Conservation (phyloP, 2,888 invertebrate species). For the Platycheirus albimanus region DNA sequence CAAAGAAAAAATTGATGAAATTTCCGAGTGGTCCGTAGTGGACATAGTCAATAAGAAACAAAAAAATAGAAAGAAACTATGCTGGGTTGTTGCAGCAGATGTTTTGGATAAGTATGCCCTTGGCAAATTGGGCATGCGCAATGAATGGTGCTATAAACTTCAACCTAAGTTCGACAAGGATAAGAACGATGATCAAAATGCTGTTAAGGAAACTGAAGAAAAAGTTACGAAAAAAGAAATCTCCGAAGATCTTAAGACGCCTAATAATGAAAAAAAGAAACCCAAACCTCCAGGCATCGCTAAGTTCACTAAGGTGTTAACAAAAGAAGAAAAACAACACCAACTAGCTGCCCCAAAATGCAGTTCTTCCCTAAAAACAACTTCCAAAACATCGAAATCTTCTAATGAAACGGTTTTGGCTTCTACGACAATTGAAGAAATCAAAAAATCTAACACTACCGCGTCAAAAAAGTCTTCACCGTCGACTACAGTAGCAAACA, state of each 20-base stretch:
- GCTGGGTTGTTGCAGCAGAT: slow-evolving; percentile 87
- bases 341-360: neutral
- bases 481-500: neutral
- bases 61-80: slow-evolving; percentile 84
- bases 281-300: slow-evolving; percentile 75
- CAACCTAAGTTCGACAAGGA: slow-evolving; percentile 77
- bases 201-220: slow-evolving; percentile 28
- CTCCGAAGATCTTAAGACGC: slow-evolving; percentile 32
- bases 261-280: slow-evolving; percentile 54
- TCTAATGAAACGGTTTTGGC: neutral
- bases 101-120: slow-evolving; percentile 84
- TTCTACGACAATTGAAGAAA: neutral
- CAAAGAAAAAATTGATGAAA: slow-evolving; percentile 84
- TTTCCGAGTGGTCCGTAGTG: slow-evolving; percentile 85
- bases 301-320: slow-evolving; percentile 80
- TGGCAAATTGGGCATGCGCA: slow-evolving; percentile 83
- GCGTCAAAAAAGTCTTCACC: slow-evolving; percentile 1
- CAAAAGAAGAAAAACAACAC: slow-evolving; percentile 77
- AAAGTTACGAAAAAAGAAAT: slow-evolving; percentile 32
- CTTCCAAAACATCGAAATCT: slow-evolving; percentile 4
- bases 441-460: slow-evolving; percentile 4
- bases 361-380: slow-evolving; percentile 1
- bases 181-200: slow-evolving; percentile 33
- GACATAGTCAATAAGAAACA: slow-evolving; percentile 81
- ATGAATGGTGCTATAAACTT: slow-evolving; percentile 84